Conservation (phyloP, 1,140 invertebrate species). For the Drosophila takahashii region DNA sequence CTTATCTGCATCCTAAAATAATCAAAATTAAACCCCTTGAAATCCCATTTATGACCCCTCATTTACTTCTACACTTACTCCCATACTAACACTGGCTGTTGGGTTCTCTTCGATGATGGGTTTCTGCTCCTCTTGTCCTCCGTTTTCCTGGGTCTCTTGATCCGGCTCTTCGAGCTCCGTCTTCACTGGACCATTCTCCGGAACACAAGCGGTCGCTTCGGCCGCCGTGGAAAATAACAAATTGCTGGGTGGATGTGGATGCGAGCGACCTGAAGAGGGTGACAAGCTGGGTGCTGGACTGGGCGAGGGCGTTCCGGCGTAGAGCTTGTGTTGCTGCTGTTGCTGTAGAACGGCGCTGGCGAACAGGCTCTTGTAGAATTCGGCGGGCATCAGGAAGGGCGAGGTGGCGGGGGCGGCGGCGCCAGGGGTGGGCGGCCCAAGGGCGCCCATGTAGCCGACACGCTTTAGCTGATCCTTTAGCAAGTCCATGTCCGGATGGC, state of each 20-base stretch:
- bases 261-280: slow-evolving; percentile 33
- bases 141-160: slow-evolving; percentile 3
- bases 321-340: slow-evolving; percentile 61
- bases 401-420: slow-evolving; percentile 36
- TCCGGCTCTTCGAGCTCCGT: slow-evolving; percentile 43
- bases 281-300: slow-evolving; percentile 21
- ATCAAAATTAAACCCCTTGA: slow-evolving; percentile 28
- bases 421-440: slow-evolving; percentile 36
- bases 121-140: slow-evolving; percentile 18
- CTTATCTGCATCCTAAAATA: slow-evolving; percentile 29
- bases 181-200: slow-evolving; percentile 48
- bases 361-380: slow-evolving; percentile 91
- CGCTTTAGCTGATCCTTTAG: slow-evolving; percentile 70
- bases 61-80: slow-evolving; percentile 28
- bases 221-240: slow-evolving; percentile 71
- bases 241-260: slow-evolving; percentile 73
- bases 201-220: slow-evolving; percentile 1
- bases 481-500: slow-evolving; percentile 56
- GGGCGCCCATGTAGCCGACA: slow-evolving; percentile 48
- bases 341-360: slow-evolving; percentile 88
- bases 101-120: slow-evolving; percentile 4
- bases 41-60: slow-evolving; percentile 38
- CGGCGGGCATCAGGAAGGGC: slow-evolving; percentile 89
- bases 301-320: slow-evolving; percentile 52
- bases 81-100: slow-evolving; percentile 56